Evolutionary conservation across 23 tunicate species (phyloP).

Genomic region (Trididemnum miniatum): DNA sequence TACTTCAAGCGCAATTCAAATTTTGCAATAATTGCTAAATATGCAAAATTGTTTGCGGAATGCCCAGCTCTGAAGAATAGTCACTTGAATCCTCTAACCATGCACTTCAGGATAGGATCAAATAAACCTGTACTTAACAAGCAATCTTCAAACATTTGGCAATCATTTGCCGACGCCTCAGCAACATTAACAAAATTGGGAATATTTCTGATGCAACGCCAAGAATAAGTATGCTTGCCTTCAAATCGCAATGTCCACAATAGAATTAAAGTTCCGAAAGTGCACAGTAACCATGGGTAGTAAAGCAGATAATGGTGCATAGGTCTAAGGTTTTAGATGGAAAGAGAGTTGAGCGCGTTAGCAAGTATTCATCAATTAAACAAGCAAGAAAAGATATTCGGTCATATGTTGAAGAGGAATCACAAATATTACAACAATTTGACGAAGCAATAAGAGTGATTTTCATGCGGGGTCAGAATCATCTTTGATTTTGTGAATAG

Average conservation of each 20-base stretch:
- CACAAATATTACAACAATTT: neutral
- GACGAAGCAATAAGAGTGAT: neutral
- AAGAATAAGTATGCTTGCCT: neutral
- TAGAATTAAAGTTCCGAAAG: slow-evolving; percentile 20
- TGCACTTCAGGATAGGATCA: neutral
- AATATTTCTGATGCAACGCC: neutral
- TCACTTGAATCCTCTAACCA: neutral
- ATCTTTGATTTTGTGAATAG: slow-evolving; percentile 2
- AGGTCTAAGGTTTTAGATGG: slow-evolving; percentile 11
- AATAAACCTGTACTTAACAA: neutral
- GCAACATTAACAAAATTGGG: neutral
- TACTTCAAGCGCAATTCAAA: too few relatives aligned
- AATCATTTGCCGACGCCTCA: neutral
- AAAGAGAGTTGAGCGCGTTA: neutral
- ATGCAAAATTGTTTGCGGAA: too few relatives aligned
- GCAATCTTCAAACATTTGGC: slow-evolving; percentile 3
- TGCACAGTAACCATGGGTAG: slow-evolving; percentile 22
- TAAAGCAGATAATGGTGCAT: slow-evolving; percentile 37
- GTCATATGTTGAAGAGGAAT: neutral
- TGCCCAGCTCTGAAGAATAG: slow-evolving; percentile 8
- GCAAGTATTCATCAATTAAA: neutral
- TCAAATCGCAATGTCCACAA: slow-evolving; percentile 41
- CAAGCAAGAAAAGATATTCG: neutral
- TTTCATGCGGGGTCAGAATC: slow-evolving; percentile 5
- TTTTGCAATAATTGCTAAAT: too few relatives aligned